phyloP scores from a whole-genome alignment of 2,797 vertebrate genomes.

The Spea hammondii region DNA sequence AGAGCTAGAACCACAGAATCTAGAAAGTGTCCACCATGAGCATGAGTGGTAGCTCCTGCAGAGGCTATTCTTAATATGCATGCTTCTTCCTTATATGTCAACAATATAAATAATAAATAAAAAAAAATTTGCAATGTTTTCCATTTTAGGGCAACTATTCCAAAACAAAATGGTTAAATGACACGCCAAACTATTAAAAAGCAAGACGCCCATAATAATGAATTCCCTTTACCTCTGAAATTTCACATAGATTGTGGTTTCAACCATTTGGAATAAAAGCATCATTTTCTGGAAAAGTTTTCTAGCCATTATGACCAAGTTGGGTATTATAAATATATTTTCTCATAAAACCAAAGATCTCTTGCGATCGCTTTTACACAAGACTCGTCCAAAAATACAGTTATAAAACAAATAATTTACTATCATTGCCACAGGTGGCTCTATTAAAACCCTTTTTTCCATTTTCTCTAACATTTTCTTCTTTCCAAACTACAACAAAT shows the following conservation, averaged over 20 bases:
- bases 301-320: constrained; percentile 43
- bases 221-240: constrained; percentile 33
- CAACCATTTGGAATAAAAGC: constrained; percentile 45
- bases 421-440: constrained; percentile 48
- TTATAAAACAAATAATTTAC: constrained; percentile 50
- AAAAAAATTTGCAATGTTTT: too few relatives aligned
- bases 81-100: too few relatives aligned
- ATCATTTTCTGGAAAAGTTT: constrained; percentile 44
- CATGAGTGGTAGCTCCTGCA: too few relatives aligned
- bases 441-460: constrained; percentile 26
- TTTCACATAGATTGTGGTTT: constrained; percentile 26
- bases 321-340: constrained; percentile 53
- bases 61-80: too few relatives aligned
- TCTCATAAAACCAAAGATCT: constrained; percentile 46
- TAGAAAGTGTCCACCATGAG: too few relatives aligned
- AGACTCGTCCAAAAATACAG: constrained; percentile 41
- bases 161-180: too few relatives aligned
- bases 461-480: constrained; percentile 28
- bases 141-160: too few relatives aligned
- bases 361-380: constrained; percentile 33
- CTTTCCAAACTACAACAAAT: constrained; percentile 41
- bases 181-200: neutral
- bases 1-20: too few relatives aligned
- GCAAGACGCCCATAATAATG: constrained; percentile 7
- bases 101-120: too few relatives aligned